A percentile compares a stretch with the other conserved stretches of the same genome.
Conservation (phyloP, 2,113 vertebrate species). For the Conger conger region DNA sequence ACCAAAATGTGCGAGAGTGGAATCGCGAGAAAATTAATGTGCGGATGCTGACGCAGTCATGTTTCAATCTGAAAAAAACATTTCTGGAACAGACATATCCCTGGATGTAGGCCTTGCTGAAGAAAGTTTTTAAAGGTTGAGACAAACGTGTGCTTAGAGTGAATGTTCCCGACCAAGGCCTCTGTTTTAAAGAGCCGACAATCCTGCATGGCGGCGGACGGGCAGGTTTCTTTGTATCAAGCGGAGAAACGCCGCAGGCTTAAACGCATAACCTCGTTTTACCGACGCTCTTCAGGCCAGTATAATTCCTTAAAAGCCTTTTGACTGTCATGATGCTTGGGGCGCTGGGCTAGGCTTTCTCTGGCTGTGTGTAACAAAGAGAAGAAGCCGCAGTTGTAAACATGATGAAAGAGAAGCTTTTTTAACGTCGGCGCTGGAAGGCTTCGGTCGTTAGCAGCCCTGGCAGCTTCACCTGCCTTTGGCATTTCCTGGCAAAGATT, state of each 20-base stretch:
- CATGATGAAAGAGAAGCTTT: background rate
- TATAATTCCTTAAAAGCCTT: conserved; percentile 11
- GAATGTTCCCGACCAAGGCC: background rate
- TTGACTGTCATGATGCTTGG: background rate
- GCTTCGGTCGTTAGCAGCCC: background rate
- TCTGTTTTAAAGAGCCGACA: background rate
- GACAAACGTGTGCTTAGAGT: background rate
- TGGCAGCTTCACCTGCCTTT: background rate
- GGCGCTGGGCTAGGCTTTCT: background rate
- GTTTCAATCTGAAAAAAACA: too few relatives aligned
- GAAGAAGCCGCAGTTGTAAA: background rate
- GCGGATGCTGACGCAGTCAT: too few relatives aligned
- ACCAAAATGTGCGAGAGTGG: background rate
- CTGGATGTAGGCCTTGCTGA: too few relatives aligned
- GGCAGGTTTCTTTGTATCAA: background rate
- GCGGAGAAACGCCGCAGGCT: conserved; percentile 11
- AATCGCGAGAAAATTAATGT: background rate
- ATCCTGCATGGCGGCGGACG: background rate
- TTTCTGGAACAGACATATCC: too few relatives aligned
- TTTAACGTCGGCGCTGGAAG: background rate
- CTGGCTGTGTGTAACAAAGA: conserved; percentile 1
- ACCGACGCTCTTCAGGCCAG: background rate
- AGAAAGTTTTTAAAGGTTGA: too few relatives aligned
- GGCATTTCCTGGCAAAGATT: background rate
- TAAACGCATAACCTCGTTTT: conserved; percentile 1